Percentiles rank a stretch among this genome's conserved stretches.
Conservation (phyloP, 2,113 vertebrate genomes). For the Psittacus erithacus region DNA sequence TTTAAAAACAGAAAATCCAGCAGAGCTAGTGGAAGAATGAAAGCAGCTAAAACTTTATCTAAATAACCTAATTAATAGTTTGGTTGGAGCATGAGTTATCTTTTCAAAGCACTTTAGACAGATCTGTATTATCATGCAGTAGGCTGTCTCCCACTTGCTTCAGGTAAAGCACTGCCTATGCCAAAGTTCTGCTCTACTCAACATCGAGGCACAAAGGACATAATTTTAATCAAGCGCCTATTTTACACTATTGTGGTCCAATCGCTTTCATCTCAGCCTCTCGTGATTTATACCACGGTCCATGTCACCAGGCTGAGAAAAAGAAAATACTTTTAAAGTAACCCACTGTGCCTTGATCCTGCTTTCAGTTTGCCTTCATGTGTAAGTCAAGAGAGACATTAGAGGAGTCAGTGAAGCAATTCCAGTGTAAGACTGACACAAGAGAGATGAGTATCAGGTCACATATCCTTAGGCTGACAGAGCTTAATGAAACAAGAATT, state of each 20-base stretch:
- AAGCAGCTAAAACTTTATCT: not conserved
- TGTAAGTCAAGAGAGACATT: not conserved
- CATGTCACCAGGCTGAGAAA: not conserved
- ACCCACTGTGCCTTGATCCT: not conserved
- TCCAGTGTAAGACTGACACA: conserved; percentile 20
- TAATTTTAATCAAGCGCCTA: not conserved
- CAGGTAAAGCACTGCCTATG: not conserved
- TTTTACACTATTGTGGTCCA: not conserved
- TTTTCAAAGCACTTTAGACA: not conserved
- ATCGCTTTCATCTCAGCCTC: not conserved
- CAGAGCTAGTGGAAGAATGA: not conserved
- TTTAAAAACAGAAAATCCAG: not conserved
- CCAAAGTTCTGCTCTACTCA: not conserved
- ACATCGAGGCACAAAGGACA: fast-evolving
- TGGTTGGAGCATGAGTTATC: not conserved
- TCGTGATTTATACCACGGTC: not conserved
- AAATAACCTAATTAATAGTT: not conserved
- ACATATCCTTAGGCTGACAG: conserved; percentile 53
- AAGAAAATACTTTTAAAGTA: not conserved
- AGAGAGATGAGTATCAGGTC: conserved; percentile 41
- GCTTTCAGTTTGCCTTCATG: not conserved
- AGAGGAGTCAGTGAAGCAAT: conserved; percentile 18
- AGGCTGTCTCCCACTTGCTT: not conserved
- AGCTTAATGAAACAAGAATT: conserved; percentile 59
- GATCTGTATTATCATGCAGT: not conserved